Base-by-base conservation (phyloP, 2,888 invertebrate genomes). In the Empis livida region DNA sequence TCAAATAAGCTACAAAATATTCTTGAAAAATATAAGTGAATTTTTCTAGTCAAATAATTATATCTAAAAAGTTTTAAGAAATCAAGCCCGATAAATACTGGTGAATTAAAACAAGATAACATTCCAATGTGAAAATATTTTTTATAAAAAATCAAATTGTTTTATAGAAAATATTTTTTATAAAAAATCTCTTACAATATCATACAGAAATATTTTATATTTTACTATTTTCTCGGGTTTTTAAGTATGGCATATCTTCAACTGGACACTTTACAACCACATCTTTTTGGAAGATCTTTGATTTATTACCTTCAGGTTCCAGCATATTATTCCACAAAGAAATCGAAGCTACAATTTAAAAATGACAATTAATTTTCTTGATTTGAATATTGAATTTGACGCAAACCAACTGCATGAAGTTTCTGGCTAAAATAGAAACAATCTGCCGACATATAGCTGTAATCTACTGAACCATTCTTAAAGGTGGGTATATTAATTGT, bases 401-500 rank as follows among this genome's bases (percentile, higher is more conserved):
- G n/a, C 5, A 20, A 20, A 20, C 20, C 20, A 5, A 5, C 5
- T 3, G 78, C 76, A 51, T 78, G 73, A 15, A 71, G 70, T 54
- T 73, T 76, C 57, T 80, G 79, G 53, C 76, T 78, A 8, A 77
- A 62, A 58, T 81, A 80, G 54, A 80, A 80, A 59, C 80, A 80
- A 58, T 81, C 81, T 35, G 63, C 60, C 0, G 79, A 74, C 43
- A 78, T 60, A 59, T 70, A 77, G 1, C 71, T 62, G 37, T 68
- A 65, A 61, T 80, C 78, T 1, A 68, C 62, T 1, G 52, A 53
- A 1, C 73, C 74, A 41, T 70, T 58, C 2, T 60, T 52, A 1
- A 49, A 59, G 15, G 49, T 58, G 1, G 77, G 77, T 43, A 76
- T 61, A 5, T 56, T 57, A 1, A 68, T 45, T 42, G 75, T 61